Conservation (phyloP, 2,797 vertebrate genomes). For the Pangasius larnaudii region DNA sequence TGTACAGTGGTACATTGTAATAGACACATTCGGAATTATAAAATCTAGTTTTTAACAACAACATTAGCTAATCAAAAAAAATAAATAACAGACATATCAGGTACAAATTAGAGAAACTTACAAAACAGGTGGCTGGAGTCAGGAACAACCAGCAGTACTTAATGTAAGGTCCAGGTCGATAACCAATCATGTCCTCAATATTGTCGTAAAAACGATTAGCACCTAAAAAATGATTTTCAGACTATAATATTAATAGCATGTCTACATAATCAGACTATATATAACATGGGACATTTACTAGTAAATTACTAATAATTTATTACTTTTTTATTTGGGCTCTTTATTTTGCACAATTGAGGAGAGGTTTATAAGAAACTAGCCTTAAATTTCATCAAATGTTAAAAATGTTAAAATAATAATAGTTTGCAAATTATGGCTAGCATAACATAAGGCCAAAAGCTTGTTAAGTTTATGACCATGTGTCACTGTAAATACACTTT, state of each 20-base stretch:
- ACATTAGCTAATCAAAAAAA: neutral
- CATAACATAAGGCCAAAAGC: neutral
- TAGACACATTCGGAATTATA: neutral
- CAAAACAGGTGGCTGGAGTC: slow-evolving; percentile 90
- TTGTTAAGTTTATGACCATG: neutral
- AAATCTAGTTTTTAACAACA: neutral
- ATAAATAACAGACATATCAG: neutral
- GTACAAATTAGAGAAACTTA: slow-evolving; percentile 49
- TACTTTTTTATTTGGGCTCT: neutral
- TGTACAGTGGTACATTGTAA: neutral
- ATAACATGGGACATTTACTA: neutral
- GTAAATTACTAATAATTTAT: too few species aligned
- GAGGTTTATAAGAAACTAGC: neutral
- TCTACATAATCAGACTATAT: neutral
- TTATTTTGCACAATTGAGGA: neutral
- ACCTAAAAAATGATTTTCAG: slow-evolving; percentile 70
- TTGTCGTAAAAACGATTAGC: slow-evolving; percentile 93
- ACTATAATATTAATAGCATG: neutral
- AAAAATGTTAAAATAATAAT: neutral
- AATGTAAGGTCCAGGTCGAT: slow-evolving; percentile 85
- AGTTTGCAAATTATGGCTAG: neutral
- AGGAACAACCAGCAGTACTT: slow-evolving; percentile 96
- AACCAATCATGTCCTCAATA: slow-evolving; percentile 97
- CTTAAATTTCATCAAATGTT: neutral
- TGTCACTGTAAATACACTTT: neutral